Evolutionary conservation across 2,113 vertebrate genomes (phyloP), one percentile per base, ranked within the genome.

Genomic region (Eonycteris spelaea): DNA sequence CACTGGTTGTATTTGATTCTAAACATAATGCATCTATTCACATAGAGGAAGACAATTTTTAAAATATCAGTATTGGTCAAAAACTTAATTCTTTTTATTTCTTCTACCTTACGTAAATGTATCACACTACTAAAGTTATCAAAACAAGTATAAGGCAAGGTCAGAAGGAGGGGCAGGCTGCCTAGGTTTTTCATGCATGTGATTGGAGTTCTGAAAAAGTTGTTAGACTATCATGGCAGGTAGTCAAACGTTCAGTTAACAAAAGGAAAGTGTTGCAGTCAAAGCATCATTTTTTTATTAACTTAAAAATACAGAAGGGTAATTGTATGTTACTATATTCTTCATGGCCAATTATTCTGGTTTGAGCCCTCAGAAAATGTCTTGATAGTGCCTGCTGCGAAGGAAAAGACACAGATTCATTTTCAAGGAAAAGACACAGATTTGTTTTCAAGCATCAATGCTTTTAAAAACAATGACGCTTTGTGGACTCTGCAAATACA

Each of bases 271-370:
- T 97, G 93, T 95, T 94, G 78, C 67, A 93, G 90, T 97, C 79
- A 86, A 51, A 33, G 94, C 88, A 90, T 96, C 59, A 75, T 94
- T 97, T 97, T 97, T 97, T 92, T 88, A 82, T 96, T 95, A 91
- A 73, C 94, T 96, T 92, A 93, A 96, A 97, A 89, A 63, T 21
- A 96, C 90, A 73, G 55, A 83, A 97, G 45, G 15, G 19, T 94
- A 93, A 97, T 95, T 94, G 95, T 75, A 61, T 53, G 57, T 82
- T 74, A 86, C 68, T 91, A 22, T 91, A n/a, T 94, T 92, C 71
- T 95, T 93, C 77, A 45, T 43, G 45, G 80, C 57, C 89, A 79
- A 75, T 90, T 77, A 45, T 63, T 87, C 89, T 88, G 86, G 55
- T 35, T 57, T n/a, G 95, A 95, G 84, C 63, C 65, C 92, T 93